Base-by-base conservation (phyloP, 1,140 invertebrate species). In the Himalopsyche phryganea region DNA sequence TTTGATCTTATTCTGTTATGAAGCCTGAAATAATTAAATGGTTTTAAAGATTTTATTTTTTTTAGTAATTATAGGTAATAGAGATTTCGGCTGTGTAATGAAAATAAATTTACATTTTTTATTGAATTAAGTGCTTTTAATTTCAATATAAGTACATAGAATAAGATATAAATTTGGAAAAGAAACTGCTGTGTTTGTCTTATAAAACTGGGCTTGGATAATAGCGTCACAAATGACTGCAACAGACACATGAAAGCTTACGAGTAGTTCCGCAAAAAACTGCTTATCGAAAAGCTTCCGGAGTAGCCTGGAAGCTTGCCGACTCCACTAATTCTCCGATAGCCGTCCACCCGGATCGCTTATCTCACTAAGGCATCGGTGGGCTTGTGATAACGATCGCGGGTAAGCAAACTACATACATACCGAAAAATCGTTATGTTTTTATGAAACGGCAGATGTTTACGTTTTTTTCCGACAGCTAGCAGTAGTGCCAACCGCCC, bases 381-480 rank as follows among this genome's bases (percentile, higher is more conserved):
- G 50, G 19, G 23, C 40, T 23, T 13, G 50, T 13, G 50, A 53
- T 53, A 53, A 53, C 40, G 35, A 53, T 53, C 50, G 33, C 14
- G 50, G 50, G 44, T 41, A 53, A 28, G 23, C 23, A 28, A n/a
- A 28, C 23, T 28, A 28, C 23, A 28, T 28, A 28, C 23, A 9
- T 28, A 28, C 23, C 50, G 40, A 41, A 53, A 53, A 53, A 53
- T 53, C 50, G 50, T 53, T 53, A 53, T 40, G 50, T 32, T 28
- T 28, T 28, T 28, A 28, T 28, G 23, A 28, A 28, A 28, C 23
- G 44, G 50, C 50, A 53, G 50, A 53, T 53, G 53, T 55, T 55
- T 55, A 48, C 46, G 33, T 55, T 55, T 55, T 55, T 55, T 55
- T 20, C 36, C 32, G 17, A 17, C 44, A 48, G 23, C 40, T 41